Base-by-base conservation (phyloP, 2,113 vertebrate species). In the Brachyhypopomus occidentalis region DNA sequence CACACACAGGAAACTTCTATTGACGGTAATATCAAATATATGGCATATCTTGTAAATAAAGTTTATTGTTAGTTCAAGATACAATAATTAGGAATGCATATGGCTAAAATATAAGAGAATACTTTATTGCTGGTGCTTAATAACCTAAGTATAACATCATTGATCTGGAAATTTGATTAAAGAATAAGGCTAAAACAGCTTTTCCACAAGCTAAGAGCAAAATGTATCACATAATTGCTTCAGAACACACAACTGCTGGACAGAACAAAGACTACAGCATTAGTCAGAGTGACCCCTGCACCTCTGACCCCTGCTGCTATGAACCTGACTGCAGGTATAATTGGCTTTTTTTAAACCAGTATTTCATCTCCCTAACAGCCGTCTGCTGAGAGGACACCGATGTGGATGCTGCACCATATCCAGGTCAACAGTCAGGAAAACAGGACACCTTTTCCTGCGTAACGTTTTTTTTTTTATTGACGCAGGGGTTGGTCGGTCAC, bases 261-360 rank as follows among this genome's bases (percentile, higher is more conserved):
- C 38, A 63, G 78, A 77, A 77, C 66, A 81, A 84, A 84, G 79
- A 25, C 38, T 22, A 59, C 25, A 78, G 56, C 70, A 63, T 75
- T 34, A 41, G 11, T 58, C 20, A 5, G 23, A 36, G 55, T 16
- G 8, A 25, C 30, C 3, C 4, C 56, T 17, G 34, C 58, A 17
- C n/a, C 27, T 76, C 30, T 76, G 58, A 78, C 34, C 22, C 69
- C 60, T 20, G 41, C 66, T 59, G 45, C 67, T 78, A 72, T 52
- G 6, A 77, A 75, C 22, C 77, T 77, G 77, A 73, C 81, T 34
- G 71, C 73, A n/a, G 30, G 73, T 69, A 72, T 85, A 85, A 85
- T 85, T 83, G 69, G 56, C 58, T 75, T 82, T 77, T 78, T 81
- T 76, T 55, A 74, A 64, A 34, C 48, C 25, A 38, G 41, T 16